Conservation (phyloP, 2,888 invertebrate genomes). For the Leptogaster cylindrica region DNA sequence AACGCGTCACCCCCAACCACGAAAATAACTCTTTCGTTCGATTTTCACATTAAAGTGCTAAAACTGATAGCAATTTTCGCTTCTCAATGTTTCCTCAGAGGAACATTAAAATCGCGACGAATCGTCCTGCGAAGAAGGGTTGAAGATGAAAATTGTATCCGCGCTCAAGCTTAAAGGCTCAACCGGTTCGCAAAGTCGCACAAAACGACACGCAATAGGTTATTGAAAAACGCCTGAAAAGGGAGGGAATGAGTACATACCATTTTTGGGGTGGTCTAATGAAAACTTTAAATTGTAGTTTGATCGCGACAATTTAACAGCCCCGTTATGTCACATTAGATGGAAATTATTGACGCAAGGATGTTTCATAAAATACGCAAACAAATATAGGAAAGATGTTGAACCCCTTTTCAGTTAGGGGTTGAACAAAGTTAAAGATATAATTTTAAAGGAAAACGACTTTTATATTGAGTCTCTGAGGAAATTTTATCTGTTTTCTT, state of each 20-base stretch:
- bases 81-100: constrained; percentile 46
- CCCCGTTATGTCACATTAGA: constrained; percentile 42
- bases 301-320: constrained; percentile 43
- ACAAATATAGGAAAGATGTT: constrained; percentile 30
- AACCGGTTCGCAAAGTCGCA: no score
- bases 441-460: background rate
- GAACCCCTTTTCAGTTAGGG: background rate
- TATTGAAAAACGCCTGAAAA: constrained; percentile 29
- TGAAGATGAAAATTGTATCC: background rate
- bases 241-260: background rate
- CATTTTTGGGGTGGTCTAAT: constrained; percentile 15
- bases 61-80: constrained; percentile 48
- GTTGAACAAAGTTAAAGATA: no score
- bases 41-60: constrained; percentile 48
- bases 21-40: constrained; percentile 46
- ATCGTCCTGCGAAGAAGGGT: constrained; percentile 23
- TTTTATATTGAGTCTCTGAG: background rate
- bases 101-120: constrained; percentile 42
- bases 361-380: constrained; percentile 15
- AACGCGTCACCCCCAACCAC: background rate
- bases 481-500: background rate
- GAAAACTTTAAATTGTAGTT: constrained; percentile 40
- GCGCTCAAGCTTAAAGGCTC: background rate
- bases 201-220: constrained; percentile 9
- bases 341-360: constrained; percentile 40